These are phyloP conservation scores for Anaspis maculata DNA, from an alignment of 2,888 invertebrate genomes.

Conservation along the genomic window DNA sequence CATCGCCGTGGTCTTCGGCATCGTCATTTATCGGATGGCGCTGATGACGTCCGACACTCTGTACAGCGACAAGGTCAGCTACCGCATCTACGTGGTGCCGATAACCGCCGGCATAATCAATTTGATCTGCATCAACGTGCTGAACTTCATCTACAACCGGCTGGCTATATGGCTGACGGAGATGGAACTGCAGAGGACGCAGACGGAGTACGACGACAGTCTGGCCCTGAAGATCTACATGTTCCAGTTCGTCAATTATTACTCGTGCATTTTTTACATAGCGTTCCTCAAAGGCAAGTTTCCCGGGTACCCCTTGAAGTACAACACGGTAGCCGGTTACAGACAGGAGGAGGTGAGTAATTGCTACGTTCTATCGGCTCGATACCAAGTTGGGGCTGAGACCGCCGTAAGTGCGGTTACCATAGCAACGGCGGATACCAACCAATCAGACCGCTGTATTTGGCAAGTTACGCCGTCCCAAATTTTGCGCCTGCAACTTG, in stretches of 20 bases:
- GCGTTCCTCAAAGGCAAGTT: constrained; percentile 71
- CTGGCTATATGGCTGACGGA: constrained; percentile 63
- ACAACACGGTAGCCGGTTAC: constrained; percentile 61
- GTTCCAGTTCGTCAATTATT: constrained; percentile 85
- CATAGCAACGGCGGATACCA: too few relatives aligned
- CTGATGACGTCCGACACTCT: constrained; percentile 51
- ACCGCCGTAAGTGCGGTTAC: too few relatives aligned
- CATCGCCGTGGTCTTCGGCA: constrained; percentile 63
- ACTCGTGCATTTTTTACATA: constrained; percentile 81
- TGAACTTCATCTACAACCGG: constrained; percentile 61
- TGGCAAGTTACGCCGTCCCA: too few relatives aligned
- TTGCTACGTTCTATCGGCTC: too few relatives aligned
- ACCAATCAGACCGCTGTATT: too few relatives aligned
- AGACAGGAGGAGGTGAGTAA: constrained; percentile 71
- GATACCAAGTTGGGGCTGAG: too few relatives aligned
- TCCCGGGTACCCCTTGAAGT: constrained; percentile 68
- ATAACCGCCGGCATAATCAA: constrained; percentile 71
- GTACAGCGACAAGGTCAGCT: constrained; percentile 45
- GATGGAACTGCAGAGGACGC: constrained; percentile 67
- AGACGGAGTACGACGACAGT: constrained; percentile 80
- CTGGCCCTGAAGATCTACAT: constrained; percentile 79
- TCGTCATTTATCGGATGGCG: constrained; percentile 69
- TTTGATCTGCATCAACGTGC: constrained; percentile 63
- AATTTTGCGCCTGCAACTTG: too few relatives aligned
- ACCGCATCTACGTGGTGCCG: constrained; percentile 60